Base-by-base conservation (phyloP, 2,113 vertebrate genomes). In the Pseudonaja textilis region DNA sequence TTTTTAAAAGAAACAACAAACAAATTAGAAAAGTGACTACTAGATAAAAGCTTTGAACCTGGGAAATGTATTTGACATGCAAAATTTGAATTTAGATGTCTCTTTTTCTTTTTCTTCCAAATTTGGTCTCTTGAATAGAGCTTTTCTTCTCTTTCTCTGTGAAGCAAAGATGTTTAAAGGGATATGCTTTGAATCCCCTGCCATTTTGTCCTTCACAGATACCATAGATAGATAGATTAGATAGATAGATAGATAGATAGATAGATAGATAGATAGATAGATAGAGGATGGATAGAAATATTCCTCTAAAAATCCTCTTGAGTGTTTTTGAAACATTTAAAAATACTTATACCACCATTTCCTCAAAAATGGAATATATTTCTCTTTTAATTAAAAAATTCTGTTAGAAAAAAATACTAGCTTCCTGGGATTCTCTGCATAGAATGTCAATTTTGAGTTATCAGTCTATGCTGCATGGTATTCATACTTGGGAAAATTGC, bases 1-100 rank as follows among this genome's bases (percentile, higher is more conserved):
- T 95, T 95, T 94, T 95, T 94, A 93, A 95, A 93, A 92, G 47
- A 25, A 93, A 20, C 92, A 91, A 91, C 57, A 95, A 96, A 94
- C 52, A 92, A 90, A 96, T 97, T 91, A 97, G 90, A 96, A 59
- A 96, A 97, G 93, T 0, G 0, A 93, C 47, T 18, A 92, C 26
- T 91, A 22, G 85, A 57, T 93, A 34, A 86, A 96, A 96, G 96
- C 93, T 93, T 91, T 95, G 96, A 57, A 81, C 86, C 91, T 95
- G 88, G 93, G 94, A 95, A 90, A 95, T 96, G 94, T 93, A 88
- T 85, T 69, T 14, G 90, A 93, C 90, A 95, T 74, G n/a, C 85
- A 74, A 88, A 89, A 93, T 96, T 88, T 96, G 89, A 94, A 96
- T 69, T 56, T 57, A 93, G 95, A 90, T 87, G 91, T 34, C 89